Conservation (phyloP, 1,140 invertebrate genomes). For the Diachasmimorpha longicaudata region DNA sequence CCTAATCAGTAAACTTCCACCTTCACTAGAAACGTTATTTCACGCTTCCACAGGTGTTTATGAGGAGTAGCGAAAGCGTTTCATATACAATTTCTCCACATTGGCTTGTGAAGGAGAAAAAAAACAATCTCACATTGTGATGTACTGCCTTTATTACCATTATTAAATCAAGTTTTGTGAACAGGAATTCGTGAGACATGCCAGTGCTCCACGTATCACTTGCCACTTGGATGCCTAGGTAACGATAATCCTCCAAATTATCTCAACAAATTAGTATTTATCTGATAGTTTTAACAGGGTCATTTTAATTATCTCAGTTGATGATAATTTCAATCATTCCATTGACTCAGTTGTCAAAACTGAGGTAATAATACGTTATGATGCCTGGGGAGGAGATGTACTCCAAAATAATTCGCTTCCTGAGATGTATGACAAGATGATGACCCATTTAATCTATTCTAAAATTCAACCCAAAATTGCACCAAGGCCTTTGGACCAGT, state of each 20-base stretch:
- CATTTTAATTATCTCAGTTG: neutral
- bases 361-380: neutral
- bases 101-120: neutral
- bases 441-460: constrained; percentile 50
- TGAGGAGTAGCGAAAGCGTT: constrained; percentile 25
- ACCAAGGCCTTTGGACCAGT: constrained; percentile 45
- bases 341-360: neutral
- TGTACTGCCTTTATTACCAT: neutral
- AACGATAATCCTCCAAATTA: constrained; percentile 43
- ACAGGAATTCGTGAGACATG: constrained; percentile 63
- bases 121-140: neutral
- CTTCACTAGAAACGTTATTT: constrained; percentile 13
- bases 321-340: neutral
- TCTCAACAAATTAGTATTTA: constrained; percentile 5
- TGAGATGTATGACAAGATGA: constrained; percentile 34
- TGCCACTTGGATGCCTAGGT: constrained; percentile 71
- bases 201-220: constrained; percentile 69
- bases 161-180: constrained; percentile 33
- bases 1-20: neutral
- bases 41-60: constrained; percentile 2
- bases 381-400: neutral
- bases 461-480: constrained; percentile 34
- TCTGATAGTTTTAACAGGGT: too few relatives aligned
- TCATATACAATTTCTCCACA: constrained; percentile 25
- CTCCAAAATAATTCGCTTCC: constrained; percentile 15